Evolutionary conservation across 1,140 invertebrate genomes (phyloP).

Genomic region (Drosophila jambulina): DNA sequence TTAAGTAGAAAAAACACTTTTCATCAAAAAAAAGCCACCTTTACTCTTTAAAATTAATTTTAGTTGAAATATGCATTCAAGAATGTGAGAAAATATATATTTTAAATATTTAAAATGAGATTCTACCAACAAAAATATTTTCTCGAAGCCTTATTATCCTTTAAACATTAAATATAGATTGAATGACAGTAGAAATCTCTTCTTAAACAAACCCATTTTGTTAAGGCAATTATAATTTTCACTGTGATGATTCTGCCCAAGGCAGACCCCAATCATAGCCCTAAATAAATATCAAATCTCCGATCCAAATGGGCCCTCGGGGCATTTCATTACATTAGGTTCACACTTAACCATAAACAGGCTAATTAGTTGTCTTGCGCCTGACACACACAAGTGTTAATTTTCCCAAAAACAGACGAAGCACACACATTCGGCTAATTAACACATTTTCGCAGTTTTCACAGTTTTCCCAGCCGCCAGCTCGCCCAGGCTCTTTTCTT

Average conservation of each 20-base stretch:
- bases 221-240: neutral
- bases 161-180: no score
- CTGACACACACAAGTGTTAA: slow-evolving; percentile 60
- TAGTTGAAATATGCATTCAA: no score
- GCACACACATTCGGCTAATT: slow-evolving; percentile 53
- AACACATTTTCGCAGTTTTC: slow-evolving; percentile 69
- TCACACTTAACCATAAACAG: slow-evolving; percentile 29
- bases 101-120: no score
- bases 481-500: slow-evolving; percentile 30
- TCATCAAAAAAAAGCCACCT: no score
- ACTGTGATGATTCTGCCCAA: neutral
- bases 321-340: slow-evolving; percentile 24
- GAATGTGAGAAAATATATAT: no score
- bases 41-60: no score
- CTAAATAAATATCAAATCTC: slow-evolving; percentile 16
- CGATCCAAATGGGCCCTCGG: neutral
- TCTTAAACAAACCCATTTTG: neutral
- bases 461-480: slow-evolving; percentile 38
- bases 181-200: neutral
- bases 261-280: neutral
- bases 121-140: neutral
- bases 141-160: neutral
- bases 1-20: no score
- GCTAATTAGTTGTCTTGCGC: slow-evolving; percentile 37
- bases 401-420: slow-evolving; percentile 59